Base-by-base conservation (phyloP, 2,113 vertebrate genomes). In the Pelmatolapia mariae region DNA sequence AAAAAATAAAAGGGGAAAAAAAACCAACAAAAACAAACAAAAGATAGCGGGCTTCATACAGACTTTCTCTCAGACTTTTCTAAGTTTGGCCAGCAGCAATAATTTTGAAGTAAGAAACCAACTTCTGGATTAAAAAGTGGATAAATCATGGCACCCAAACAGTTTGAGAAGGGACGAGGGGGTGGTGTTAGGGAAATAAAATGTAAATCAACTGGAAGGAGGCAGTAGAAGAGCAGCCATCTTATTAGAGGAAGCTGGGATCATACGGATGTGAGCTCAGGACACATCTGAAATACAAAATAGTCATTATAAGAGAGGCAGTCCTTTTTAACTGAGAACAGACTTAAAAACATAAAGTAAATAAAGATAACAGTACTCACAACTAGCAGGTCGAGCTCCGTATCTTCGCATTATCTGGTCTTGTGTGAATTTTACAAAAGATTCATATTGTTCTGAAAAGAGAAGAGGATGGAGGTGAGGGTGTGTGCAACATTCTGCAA, bases 351-450 rank as follows among this genome's bases (percentile, higher is more conserved):
- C 11, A 54, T 54, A 22, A 36, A 80, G 80, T 8, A 8, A 76
- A 19, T 29, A 29, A 19, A 47, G 22, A 76, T 29, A 45, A 76
- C 5, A 15, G 26, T 78, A 97, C 97, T 96, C 92, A 98, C 97
- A 98, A 96, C 97, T 98, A 87, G 97, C 97, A 91, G 98, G 97
- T 92, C 97, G 96, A 91, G 97, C 97, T 31, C 98, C 98, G 80
- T 98, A 98, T 96, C 97, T 97, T 96, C 97, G 97, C 97, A 98
- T 98, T 90, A 98, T 98, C 96, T 98, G 97, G 95, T 98, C 98
- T 96, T 98, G 97, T 96, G 98, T 98, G 96, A 98, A 98, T 97
- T 98, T 98, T 97, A 98, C 98, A 96, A 98, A 98, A 90, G 98
- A 98, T 96, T 98, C 98, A 93, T 98, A 98, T 96, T 98, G 98